Conservation (phyloP, 1,140 invertebrate species). For the Hesperophylax magnus region DNA sequence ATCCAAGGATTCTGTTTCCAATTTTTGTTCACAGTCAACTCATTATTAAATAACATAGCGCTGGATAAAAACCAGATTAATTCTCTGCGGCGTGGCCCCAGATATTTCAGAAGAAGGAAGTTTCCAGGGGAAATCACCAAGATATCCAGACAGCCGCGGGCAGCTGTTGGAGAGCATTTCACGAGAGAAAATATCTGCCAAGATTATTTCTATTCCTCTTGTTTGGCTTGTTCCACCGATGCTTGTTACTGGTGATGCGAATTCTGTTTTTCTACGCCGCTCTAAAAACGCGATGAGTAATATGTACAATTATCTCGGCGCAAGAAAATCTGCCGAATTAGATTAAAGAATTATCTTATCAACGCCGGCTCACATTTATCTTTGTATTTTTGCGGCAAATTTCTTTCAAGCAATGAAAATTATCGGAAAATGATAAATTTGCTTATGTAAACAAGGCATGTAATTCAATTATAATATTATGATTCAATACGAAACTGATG, state of each 20-base stretch:
- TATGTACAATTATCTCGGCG: neutral
- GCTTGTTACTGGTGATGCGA: neutral
- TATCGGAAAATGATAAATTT: too few relatives aligned
- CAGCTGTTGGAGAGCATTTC: neutral
- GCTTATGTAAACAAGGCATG: too few relatives aligned
- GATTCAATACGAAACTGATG: too few relatives aligned
- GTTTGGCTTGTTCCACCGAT: neutral
- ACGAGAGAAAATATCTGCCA: neutral
- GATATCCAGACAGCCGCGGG: neutral
- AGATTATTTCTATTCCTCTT: neutral
- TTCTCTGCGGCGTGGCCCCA: neutral
- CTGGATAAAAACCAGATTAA: neutral
- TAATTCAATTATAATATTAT: too few relatives aligned
- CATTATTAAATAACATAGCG: too few relatives aligned
- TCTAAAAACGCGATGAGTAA: slow-evolving; percentile 3
- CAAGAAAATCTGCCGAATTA: neutral
- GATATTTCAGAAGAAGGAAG: neutral
- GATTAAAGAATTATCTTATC: neutral
- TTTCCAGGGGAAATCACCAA: neutral
- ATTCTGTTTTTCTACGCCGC: neutral
- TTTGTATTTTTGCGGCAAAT: neutral
- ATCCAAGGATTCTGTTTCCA: too few relatives aligned
- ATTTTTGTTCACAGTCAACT: too few relatives aligned
- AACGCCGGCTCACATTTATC: neutral
- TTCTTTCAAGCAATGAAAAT: neutral